Conservation (phyloP, 2,797 vertebrate genomes). For the Alfaro cultratus region DNA sequence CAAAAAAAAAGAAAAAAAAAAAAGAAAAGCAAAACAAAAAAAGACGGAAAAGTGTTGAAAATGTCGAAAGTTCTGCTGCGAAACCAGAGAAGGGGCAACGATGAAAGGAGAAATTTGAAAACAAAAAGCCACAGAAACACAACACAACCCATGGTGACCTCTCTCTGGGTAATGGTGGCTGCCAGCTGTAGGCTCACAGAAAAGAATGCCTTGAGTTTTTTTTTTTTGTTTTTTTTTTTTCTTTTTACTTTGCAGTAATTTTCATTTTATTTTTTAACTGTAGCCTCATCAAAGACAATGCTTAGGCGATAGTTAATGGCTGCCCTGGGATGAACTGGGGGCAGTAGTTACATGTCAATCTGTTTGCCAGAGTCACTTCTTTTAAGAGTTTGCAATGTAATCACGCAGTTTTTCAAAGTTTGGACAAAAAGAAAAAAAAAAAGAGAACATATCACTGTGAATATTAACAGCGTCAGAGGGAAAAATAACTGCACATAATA, state of each 20-base stretch:
- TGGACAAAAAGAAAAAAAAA: not conserved
- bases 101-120: slow-evolving; percentile 25
- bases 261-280: not conserved
- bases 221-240: not conserved
- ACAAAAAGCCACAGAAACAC: slow-evolving; percentile 33
- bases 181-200: slow-evolving; percentile 51
- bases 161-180: slow-evolving; percentile 36
- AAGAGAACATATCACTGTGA: slow-evolving; percentile 24
- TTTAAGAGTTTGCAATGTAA: not conserved
- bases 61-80: not conserved
- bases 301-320: slow-evolving; percentile 11
- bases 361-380: slow-evolving; percentile 19
- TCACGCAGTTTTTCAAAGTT: not conserved
- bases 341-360: slow-evolving; percentile 13
- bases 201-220: slow-evolving; percentile 45
- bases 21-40: too few relatives aligned
- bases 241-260: not conserved
- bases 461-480: slow-evolving; percentile 32
- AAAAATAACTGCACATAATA: slow-evolving; percentile 22
- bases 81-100: slow-evolving; percentile 24
- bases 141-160: slow-evolving; percentile 37
- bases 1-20: not conserved
- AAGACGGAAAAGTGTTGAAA: not conserved
- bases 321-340: slow-evolving; percentile 6
- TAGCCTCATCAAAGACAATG: slow-evolving; percentile 38